phyloP scores from a whole-genome alignment of 2,888 invertebrate genomes.

The Rotaria socialis region DNA sequence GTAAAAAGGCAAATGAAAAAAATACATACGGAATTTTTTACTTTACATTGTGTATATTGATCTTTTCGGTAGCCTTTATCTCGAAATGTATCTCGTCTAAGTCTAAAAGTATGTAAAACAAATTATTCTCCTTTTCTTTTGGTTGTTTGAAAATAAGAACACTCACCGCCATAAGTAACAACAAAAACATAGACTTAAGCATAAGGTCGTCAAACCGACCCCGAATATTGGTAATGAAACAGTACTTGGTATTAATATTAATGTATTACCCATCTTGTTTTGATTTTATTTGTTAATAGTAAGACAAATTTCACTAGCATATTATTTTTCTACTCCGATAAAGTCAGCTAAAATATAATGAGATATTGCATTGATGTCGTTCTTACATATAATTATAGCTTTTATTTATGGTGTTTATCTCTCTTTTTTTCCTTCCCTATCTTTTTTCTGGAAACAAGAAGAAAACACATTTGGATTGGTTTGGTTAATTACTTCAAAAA shows the following conservation, averaged over 20 bases:
- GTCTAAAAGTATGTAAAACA: background rate
- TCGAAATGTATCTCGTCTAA: background rate
- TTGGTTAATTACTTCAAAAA: background rate
- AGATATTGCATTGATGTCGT: background rate
- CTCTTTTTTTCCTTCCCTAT: background rate
- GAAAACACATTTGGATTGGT: background rate
- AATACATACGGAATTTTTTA: background rate
- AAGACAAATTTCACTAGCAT: background rate
- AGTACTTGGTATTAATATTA: background rate
- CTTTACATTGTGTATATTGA: background rate
- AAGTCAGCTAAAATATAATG: background rate
- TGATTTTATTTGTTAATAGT: background rate
- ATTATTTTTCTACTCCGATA: background rate
- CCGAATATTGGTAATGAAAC: conserved; percentile 2
- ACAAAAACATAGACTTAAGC: conserved; percentile 4
- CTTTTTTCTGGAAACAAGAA: background rate
- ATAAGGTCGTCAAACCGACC: background rate
- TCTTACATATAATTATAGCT: background rate
- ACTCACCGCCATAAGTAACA: conserved; percentile 11
- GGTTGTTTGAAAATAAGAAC: background rate
- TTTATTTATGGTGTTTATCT: conserved; percentile 11
- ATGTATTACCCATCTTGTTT: background rate
- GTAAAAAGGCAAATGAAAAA: no score
- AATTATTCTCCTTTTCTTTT: background rate
- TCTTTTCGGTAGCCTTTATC: conserved; percentile 20